phyloP scores from a whole-genome alignment of 2,113 vertebrate genomes.

The Spilogale gracilis region DNA sequence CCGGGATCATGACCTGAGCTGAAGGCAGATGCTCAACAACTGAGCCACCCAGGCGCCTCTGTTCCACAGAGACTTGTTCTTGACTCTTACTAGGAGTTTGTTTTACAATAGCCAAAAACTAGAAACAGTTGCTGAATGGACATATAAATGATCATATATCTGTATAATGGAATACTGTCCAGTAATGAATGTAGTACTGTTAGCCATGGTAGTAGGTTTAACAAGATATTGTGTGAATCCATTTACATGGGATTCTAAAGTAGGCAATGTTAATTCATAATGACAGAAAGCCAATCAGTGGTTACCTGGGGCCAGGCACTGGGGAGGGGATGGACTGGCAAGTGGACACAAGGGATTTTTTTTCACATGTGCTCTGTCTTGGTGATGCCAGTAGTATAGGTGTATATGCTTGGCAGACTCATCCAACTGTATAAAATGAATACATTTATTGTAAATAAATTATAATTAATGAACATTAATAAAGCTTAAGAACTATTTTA shows the following conservation, averaged over 20 bases:
- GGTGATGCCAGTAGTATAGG: not conserved
- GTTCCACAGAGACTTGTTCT: not conserved
- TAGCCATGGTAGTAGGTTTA: not conserved
- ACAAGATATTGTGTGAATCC: not conserved
- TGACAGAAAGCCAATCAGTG: not conserved
- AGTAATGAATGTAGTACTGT: not conserved
- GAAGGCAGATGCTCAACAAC: too few relatives aligned
- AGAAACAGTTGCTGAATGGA: not conserved
- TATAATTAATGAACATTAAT: not conserved
- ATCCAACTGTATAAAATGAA: not conserved
- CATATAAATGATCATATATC: not conserved
- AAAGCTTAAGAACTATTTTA: slow-evolving; percentile 1
- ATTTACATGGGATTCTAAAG: slow-evolving; percentile 24
- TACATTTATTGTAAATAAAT: not conserved
- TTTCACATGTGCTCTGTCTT: not conserved
- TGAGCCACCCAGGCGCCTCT: too few relatives aligned
- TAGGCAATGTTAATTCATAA: not conserved
- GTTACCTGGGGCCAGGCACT: not conserved
- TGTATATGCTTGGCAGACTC: not conserved
- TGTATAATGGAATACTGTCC: not conserved
- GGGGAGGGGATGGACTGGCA: not conserved
- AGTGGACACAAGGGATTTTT: not conserved
- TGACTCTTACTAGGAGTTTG: slow-evolving; percentile 30
- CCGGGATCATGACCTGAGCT: too few relatives aligned
- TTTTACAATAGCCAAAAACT: not conserved